Evolutionary conservation across 1,140 invertebrate species (phyloP), one percentile per base, ranked within the genome.

Genomic region (Drosophila gunungcola): DNA sequence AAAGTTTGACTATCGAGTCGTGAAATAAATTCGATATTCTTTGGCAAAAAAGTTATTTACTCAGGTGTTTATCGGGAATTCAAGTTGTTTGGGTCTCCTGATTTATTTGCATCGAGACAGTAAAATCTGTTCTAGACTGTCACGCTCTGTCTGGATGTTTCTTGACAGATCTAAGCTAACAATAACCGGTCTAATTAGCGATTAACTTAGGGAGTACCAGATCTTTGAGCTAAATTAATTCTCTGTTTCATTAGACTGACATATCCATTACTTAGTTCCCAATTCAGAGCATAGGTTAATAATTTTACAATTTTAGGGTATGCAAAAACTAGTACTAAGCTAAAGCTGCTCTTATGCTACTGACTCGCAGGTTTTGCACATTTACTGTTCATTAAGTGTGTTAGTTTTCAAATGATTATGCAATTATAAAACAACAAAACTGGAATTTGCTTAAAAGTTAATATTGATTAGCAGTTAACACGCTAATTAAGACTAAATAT

Each of bases 11-110:
- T 38, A 68, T 68, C 64, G 61, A 68, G 9, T 38, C 13, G 11
- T 49, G 5, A 34, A 72, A 72, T 72, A 72, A 70, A 72, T 41
- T 34, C 36, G 64, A 65, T 68, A 36, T 65, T 68, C 61, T 42
- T 53, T 45, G 9, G 38, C 61, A 53, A 68, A 36, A 43, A 45
- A n/a, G 2, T 11, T 11, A 10, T 60, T 43, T 29, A 10, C 7
- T 36, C 0, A 9, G 0, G 5, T 16, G 27, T 34, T 5, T 21
- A n/a, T 29, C 29, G 42, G 42, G 42, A 58, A 10, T 34, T 2
- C 10, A 21, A n/a, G 43, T 46, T 38, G 21, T n/a, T 32, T 38
- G 43, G 10, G 4, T 2, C 3, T 3, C 5, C 6, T 65, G 45
- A 64, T 51, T 64, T 67, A 42, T 67, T 51, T 49, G 2, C 16